Conservation (phyloP, 2,113 vertebrate genomes). For the Hippocampus guttulatus region DNA sequence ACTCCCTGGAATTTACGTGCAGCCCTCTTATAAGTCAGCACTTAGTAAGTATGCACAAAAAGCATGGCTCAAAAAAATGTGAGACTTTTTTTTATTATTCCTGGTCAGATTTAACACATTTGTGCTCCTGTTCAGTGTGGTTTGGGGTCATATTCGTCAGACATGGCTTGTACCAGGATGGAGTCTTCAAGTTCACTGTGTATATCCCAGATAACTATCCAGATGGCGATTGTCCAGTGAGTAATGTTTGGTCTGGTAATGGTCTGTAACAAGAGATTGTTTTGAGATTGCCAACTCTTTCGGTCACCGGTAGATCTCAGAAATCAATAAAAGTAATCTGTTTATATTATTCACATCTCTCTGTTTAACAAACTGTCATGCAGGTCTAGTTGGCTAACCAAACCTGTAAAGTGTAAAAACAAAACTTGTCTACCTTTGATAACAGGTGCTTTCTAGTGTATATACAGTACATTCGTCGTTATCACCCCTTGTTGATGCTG, state of each 20-base stretch:
- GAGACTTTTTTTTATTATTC: neutral
- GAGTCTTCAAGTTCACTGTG: conserved; percentile 98
- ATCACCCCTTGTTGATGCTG: no score
- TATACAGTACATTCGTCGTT: no score
- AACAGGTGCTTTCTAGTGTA: no score
- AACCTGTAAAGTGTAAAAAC: no score
- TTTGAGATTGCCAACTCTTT: no score
- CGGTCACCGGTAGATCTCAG: no score
- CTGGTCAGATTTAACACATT: neutral
- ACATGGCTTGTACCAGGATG: conserved; percentile 94
- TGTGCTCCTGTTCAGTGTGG: conserved; percentile 82
- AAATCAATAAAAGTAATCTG: no score
- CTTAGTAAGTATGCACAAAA: conserved; percentile 78
- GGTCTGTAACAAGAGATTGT: neutral
- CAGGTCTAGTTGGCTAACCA: no score
- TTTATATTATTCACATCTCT: no score
- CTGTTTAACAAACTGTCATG: no score
- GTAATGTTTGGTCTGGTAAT: conserved; percentile 22
- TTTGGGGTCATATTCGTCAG: conserved; percentile 99
- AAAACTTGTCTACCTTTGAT: no score
- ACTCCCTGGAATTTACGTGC: conserved; percentile 93
- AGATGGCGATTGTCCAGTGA: conserved; percentile 90
- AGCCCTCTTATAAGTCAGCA: conserved; percentile 93
- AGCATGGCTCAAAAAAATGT: neutral
- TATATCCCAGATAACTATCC: conserved; percentile 99